Evolutionary conservation across 2,888 invertebrate genomes (phyloP).

Genomic region (Lasioglossum figueresi): DNA sequence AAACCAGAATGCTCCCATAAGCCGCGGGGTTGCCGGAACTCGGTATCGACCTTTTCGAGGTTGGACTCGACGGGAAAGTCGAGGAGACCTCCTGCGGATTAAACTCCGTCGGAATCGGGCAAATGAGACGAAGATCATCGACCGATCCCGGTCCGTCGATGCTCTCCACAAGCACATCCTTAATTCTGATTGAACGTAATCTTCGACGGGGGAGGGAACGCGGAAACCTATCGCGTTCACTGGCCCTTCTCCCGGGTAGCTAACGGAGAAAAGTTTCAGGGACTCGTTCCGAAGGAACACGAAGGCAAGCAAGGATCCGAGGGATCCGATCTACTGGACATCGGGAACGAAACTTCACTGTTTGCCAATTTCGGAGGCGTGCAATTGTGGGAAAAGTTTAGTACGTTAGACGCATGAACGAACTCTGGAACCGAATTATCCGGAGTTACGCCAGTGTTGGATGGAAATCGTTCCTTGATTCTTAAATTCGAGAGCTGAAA

Average conservation of each 20-base stretch:
- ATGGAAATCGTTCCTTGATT: conserved; percentile 2
- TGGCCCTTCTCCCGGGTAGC: background rate
- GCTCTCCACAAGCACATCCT: conserved; percentile 55
- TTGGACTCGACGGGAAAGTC: conserved; percentile 27
- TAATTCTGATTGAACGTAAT: conserved; percentile 72
- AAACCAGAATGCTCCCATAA: background rate
- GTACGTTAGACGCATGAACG: conserved; percentile 9
- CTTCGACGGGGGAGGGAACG: conserved; percentile 39
- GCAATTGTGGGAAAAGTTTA: conserved; percentile 28
- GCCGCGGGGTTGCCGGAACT: background rate
- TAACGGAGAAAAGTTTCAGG: conserved; percentile 54
- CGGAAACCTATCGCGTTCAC: conserved; percentile 33
- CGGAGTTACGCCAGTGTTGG: background rate
- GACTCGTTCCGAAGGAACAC: conserved; percentile 40
- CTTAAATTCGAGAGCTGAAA: background rate
- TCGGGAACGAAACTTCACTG: conserved; percentile 33
- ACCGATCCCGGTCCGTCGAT: conserved; percentile 45
- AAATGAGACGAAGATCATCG: conserved; percentile 64
- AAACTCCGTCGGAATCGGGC: conserved; percentile 56
- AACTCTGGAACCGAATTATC: conserved; percentile 1
- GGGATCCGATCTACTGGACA: conserved; percentile 49
- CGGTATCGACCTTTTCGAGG: conserved; percentile 30
- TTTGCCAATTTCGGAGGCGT: conserved; percentile 44
- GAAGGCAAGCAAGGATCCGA: conserved; percentile 21
- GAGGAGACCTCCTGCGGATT: conserved; percentile 52